Percentiles rank a stretch among this genome's conserved stretches.
phyloP scores from a whole-genome alignment of 2,113 vertebrate genomes.

The Peucedramus taeniatus region DNA sequence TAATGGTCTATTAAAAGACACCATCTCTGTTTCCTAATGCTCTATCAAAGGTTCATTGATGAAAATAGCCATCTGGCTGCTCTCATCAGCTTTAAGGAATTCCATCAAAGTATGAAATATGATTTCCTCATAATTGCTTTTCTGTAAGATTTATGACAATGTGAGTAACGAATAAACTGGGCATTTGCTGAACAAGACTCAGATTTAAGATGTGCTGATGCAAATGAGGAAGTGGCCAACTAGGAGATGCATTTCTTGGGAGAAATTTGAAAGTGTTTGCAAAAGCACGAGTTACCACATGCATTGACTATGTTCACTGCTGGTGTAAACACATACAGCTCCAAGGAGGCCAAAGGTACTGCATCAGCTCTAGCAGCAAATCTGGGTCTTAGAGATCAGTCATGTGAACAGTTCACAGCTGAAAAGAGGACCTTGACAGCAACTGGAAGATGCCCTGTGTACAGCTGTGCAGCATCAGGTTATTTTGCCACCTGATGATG shows the following conservation, averaged over 20 bases:
- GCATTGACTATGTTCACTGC: not conserved
- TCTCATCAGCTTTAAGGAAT: conserved; percentile 63
- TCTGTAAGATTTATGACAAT: conserved; percentile 47
- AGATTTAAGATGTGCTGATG: conserved; percentile 22
- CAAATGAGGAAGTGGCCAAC: conserved; percentile 10
- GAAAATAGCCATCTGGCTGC: conserved; percentile 60
- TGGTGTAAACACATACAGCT: not conserved
- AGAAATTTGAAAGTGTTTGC: not conserved
- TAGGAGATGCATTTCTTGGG: not conserved
- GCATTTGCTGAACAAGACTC: conserved; percentile 14
- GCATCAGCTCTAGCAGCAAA: not conserved
- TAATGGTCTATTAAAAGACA: conserved; percentile 62
- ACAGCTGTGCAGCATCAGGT: not conserved
- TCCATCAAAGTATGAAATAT: conserved; percentile 65
- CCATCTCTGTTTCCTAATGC: conserved; percentile 62
- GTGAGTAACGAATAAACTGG: conserved; percentile 53
- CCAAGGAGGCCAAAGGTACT: not conserved
- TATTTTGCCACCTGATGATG: not conserved
- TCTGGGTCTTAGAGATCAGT: not conserved
- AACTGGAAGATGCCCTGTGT: not conserved
- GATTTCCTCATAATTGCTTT: conserved; percentile 41
- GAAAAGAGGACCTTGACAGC: not conserved
- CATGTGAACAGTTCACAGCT: not conserved
- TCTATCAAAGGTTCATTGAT: conserved; percentile 67
- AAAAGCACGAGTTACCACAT: not conserved